A percentile compares a stretch with the other conserved stretches of the same genome.
Evolutionary conservation across 2,888 invertebrate genomes (phyloP).

Genomic region (Polietes domitor): DNA sequence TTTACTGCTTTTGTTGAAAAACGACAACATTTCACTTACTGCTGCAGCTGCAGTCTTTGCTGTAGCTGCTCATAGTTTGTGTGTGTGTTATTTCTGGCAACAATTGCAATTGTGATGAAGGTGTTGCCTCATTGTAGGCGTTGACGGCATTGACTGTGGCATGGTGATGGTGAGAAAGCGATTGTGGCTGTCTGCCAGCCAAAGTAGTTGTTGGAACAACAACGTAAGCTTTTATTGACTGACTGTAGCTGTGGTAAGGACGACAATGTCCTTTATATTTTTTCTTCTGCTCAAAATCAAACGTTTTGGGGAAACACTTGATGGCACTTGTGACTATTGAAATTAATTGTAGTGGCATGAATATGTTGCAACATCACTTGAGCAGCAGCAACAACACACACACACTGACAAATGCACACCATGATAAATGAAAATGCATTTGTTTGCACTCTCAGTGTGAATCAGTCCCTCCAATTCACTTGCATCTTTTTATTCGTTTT

Average conservation of each 20-base stretch:
- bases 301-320: not conserved
- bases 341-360: slow-evolving; percentile 12
- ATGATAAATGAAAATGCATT: no score
- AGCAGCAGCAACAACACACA: not conserved
- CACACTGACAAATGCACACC: no score
- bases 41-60: no score
- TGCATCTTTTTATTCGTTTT: slow-evolving; percentile 31
- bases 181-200: not conserved
- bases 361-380: slow-evolving; percentile 3
- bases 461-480: not conserved
- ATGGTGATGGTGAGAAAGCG: not conserved
- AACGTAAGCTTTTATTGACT: not conserved
- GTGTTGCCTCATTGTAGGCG: slow-evolving; percentile 4
- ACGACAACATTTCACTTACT: not conserved
- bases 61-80: no score
- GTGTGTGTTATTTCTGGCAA: not conserved
- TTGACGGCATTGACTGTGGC: not conserved
- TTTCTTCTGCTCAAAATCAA: not conserved
- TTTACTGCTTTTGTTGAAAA: no score
- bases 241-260: not conserved
- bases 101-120: slow-evolving; percentile 21
- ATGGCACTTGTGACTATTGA: not conserved
- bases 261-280: not conserved
- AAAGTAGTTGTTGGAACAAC: not conserved
- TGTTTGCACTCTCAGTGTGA: not conserved